These are phyloP conservation scores for Solea solea DNA, from an alignment of 2,113 vertebrate species.

Conservation along the genomic window DNA sequence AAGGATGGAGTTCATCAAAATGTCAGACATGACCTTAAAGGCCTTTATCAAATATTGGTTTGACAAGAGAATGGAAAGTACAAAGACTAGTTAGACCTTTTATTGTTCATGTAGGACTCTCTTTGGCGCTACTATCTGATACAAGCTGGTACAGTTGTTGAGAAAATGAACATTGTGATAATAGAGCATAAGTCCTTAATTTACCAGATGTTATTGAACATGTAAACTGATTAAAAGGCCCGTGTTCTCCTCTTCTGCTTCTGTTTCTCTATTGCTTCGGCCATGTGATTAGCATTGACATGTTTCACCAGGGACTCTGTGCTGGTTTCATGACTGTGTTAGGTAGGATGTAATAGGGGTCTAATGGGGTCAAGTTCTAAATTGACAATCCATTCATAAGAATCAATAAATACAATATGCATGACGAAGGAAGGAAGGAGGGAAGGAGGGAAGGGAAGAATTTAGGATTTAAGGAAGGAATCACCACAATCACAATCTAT, in stretches of 20 bases:
- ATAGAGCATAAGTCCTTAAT: not conserved
- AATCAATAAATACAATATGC: slow-evolving; percentile 76
- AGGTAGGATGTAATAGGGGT: slow-evolving; percentile 68
- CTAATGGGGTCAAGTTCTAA: slow-evolving; percentile 78
- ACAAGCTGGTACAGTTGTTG: not conserved
- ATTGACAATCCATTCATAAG: slow-evolving; percentile 77
- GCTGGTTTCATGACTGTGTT: slow-evolving; percentile 69
- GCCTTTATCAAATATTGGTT: too few relatives aligned
- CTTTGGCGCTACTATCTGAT: not conserved
- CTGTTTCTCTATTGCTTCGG: slow-evolving; percentile 34
- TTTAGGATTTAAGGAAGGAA: slow-evolving; percentile 22
- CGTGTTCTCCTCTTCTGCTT: not conserved
- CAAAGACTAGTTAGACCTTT: not conserved
- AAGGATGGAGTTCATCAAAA: too few relatives aligned
- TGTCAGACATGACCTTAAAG: too few relatives aligned
- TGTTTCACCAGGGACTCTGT: slow-evolving; percentile 67
- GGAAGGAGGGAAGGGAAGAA: slow-evolving; percentile 36
- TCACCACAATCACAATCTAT: not conserved
- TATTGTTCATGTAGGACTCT: not conserved
- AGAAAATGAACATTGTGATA: not conserved
- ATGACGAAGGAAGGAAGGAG: slow-evolving; percentile 38
- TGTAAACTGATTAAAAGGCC: not conserved
- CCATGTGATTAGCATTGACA: slow-evolving; percentile 66
- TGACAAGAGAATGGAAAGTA: too few relatives aligned
- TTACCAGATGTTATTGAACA: slow-evolving; percentile 3